Evolutionary conservation across 2,797 vertebrate genomes (phyloP).

Genomic region (Ctenopoma multispine): DNA sequence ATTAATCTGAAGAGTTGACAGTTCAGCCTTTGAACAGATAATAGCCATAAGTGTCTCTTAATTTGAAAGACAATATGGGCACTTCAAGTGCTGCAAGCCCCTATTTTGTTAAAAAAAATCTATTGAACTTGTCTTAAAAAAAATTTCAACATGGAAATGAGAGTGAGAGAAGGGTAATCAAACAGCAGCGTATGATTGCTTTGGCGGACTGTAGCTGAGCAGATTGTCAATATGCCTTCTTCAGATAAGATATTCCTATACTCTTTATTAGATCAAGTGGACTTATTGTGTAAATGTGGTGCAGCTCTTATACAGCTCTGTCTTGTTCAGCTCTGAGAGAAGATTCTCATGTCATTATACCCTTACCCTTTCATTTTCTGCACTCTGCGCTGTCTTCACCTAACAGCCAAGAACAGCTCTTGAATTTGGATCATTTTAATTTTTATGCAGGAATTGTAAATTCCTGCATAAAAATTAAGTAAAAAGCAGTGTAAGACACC

Average conservation of each 20-base stretch:
- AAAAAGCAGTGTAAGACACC: neutral
- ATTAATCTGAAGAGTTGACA: slow-evolving; percentile 2
- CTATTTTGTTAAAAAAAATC: neutral
- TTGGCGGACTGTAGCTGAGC: slow-evolving; percentile 2
- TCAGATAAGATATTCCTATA: slow-evolving; percentile 42
- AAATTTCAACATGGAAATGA: slow-evolving; percentile 3
- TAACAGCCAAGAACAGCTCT: slow-evolving; percentile 5
- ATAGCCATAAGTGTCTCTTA: slow-evolving; percentile 9
- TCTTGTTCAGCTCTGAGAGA: slow-evolving; percentile 13
- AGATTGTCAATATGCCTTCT: slow-evolving; percentile 29
- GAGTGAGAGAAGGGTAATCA: neutral
- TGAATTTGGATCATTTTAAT: slow-evolving; percentile 9
- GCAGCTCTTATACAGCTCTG: slow-evolving; percentile 18
- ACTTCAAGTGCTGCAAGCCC: neutral
- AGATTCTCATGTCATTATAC: slow-evolving; percentile 8
- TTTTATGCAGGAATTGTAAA: too few species aligned
- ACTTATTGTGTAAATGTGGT: slow-evolving; percentile 34
- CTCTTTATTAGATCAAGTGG: slow-evolving; percentile 34
- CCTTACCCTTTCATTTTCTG: neutral
- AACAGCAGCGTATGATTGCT: neutral
- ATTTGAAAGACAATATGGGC: slow-evolving; percentile 13
- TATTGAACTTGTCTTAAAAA: slow-evolving; percentile 6
- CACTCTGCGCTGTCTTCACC: neutral
- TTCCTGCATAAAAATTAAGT: neutral
- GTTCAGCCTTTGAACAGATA: slow-evolving; percentile 9